Percentiles rank a stretch among this genome's conserved stretches.
These are phyloP conservation scores for Caranx melampygus DNA, from an alignment of 2,113 vertebrate species.

Conservation along the genomic window DNA sequence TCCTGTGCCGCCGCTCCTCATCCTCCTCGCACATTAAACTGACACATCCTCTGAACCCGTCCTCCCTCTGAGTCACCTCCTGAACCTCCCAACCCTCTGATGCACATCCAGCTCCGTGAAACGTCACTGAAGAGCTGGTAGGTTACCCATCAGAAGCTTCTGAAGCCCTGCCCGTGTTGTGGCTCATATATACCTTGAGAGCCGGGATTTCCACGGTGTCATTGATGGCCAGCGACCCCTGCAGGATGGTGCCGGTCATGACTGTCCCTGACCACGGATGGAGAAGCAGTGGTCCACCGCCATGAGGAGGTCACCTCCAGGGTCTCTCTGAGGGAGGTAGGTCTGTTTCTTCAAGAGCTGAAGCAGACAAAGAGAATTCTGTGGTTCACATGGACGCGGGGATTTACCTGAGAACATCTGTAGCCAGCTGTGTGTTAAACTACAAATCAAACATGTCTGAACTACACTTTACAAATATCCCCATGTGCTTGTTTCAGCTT, in stretches of 20 bases:
- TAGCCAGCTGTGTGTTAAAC: background rate
- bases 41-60: slow-evolving; percentile 84
- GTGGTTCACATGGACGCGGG: background rate
- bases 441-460: background rate
- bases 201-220: slow-evolving; percentile 97
- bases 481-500: slow-evolving; percentile 7
- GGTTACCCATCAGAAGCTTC: slow-evolving; percentile 19
- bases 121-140: slow-evolving; percentile 18
- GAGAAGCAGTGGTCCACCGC: slow-evolving; percentile 98
- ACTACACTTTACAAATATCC: background rate
- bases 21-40: slow-evolving; percentile 61
- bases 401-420: background rate
- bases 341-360: slow-evolving; percentile 94
- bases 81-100: slow-evolving; percentile 78
- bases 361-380: background rate
- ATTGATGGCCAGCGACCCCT: slow-evolving; percentile 91
- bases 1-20: slow-evolving; percentile 77
- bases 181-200: slow-evolving; percentile 90
- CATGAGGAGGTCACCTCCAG: slow-evolving; percentile 93
- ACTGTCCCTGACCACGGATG: slow-evolving; percentile 97
- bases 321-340: slow-evolving; percentile 91
- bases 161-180: slow-evolving; percentile 11
- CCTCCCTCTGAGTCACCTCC: slow-evolving; percentile 74
- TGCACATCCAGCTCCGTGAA: slow-evolving; percentile 17
- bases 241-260: slow-evolving; percentile 97